phyloP scores from a whole-genome alignment of 2,888 invertebrate genomes.

The Smittia sp. region DNA sequence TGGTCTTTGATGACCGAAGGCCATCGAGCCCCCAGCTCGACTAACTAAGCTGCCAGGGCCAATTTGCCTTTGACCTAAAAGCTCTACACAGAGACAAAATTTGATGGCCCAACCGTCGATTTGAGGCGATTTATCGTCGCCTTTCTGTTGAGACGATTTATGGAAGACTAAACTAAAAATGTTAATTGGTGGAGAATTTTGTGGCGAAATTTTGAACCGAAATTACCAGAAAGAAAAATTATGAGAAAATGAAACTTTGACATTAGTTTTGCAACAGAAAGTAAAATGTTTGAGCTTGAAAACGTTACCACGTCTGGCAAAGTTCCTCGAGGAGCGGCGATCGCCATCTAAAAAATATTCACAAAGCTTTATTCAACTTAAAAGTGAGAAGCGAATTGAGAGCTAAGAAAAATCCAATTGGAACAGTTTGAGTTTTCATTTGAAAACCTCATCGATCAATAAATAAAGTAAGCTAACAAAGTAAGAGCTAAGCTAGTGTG shows the following conservation, averaged over 20 bases:
- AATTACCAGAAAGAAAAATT: slow-evolving; percentile 26
- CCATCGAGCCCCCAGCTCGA: no score
- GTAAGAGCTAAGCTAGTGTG: no score
- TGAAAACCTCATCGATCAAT: no score
- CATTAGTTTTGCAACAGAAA: slow-evolving; percentile 9
- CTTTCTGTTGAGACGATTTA: not conserved
- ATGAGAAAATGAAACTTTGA: slow-evolving; percentile 16
- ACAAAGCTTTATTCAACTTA: slow-evolving; percentile 20
- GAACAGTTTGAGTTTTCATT: no score
- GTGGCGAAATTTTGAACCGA: not conserved
- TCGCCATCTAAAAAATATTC: slow-evolving; percentile 31
- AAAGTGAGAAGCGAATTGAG: not conserved
- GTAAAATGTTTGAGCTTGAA: not conserved
- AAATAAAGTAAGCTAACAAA: no score
- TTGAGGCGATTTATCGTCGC: not conserved
- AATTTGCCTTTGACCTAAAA: no score
- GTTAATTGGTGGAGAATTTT: not conserved
- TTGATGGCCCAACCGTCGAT: not conserved
- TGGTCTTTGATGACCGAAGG: no score
- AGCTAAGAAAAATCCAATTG: not conserved
- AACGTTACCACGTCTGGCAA: slow-evolving; percentile 38
- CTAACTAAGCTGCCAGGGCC: no score
- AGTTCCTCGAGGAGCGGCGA: slow-evolving; percentile 1
- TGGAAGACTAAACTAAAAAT: not conserved
- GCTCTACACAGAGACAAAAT: no score